phyloP scores from a whole-genome alignment of 2,797 vertebrate genomes.

The Takifugu ocellatus region DNA sequence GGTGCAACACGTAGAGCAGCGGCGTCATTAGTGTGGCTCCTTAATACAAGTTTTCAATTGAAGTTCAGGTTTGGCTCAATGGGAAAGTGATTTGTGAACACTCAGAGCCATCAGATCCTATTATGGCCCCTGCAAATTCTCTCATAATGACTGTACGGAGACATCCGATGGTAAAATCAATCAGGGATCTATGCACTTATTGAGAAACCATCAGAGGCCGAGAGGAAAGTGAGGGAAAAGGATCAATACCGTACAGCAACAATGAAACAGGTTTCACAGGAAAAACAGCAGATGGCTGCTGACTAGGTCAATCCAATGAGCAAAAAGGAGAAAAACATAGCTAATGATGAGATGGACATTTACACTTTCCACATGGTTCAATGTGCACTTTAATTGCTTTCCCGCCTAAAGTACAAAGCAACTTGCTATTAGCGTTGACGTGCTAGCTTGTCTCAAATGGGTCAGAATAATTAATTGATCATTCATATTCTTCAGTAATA shows the following conservation, averaged over 20 bases:
- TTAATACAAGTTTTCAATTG: conserved; percentile 34
- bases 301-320: conserved; percentile 21
- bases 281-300: conserved; percentile 31
- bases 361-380: conserved; percentile 22
- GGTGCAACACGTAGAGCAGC: conserved; percentile 10
- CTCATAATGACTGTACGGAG: conserved; percentile 69
- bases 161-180: conserved; percentile 74
- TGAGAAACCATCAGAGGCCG: conserved; percentile 62
- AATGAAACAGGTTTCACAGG: conserved; percentile 44
- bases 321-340: conserved; percentile 10
- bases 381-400: conserved; percentile 1
- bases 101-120: conserved; percentile 70
- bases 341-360: conserved; percentile 30
- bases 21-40: conserved; percentile 16
- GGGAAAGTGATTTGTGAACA: conserved; percentile 75
- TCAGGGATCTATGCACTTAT: conserved; percentile 74
- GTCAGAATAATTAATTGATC: background rate
- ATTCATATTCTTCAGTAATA: background rate
- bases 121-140: conserved; percentile 67
- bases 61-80: conserved; percentile 63
- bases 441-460: background rate
- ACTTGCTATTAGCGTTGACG: background rate
- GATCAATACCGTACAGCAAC: conserved; percentile 60
- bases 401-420: background rate
- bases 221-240: conserved; percentile 32